Base-by-base conservation (phyloP, 2,797 vertebrate genomes). In the Enteromius fasciolatus region DNA sequence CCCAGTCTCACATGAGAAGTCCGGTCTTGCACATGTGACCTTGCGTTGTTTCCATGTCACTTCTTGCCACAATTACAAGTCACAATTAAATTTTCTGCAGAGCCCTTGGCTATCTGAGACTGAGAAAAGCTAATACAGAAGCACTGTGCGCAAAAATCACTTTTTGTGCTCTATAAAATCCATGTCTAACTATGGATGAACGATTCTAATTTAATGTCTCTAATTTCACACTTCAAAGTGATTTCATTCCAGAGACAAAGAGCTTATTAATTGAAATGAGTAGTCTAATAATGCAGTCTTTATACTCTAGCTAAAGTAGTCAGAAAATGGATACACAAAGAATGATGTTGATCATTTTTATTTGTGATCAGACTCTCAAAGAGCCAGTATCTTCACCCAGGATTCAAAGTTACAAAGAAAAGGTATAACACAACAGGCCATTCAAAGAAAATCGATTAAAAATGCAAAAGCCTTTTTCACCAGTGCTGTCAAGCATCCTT, bases 381-480 rank as follows among this genome's bases (percentile, higher is more conserved):
- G 44, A 80, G 28, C 10, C 78, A 36, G 61, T 14, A 66, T 74
- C n/a, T 44, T 28, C 17, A 72, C 52, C 39, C 3, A 44, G 72
- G 41, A 72, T n/a, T 3, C 39, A 12, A 69, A 57, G 63, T 68
- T 17, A 14, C 17, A 70, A 50, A 74, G 23, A 31, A 75, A 76
- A 69, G 14, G 25, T 36, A 23, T 20, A 74, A 78, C 41, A 78
- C 46, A 12, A 57, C 33, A 80, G 23, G 23, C 4, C 50, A 61
- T 61, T 57, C 7, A 74, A 11, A 81, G 18, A 59, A n/a, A 72
- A 61, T 81, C 10, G 6, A 83, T 78, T 17, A 61, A 78, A 44
- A 84, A 76, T 52, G 73, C 68, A 83, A 78, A 82, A 70, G 33
- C 23, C 44, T 74, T 75, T 41, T 78, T 57, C 48, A 83, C 36